phyloP scores from a whole-genome alignment of 2,797 vertebrate species.

The Pyrrhura leucotis region DNA sequence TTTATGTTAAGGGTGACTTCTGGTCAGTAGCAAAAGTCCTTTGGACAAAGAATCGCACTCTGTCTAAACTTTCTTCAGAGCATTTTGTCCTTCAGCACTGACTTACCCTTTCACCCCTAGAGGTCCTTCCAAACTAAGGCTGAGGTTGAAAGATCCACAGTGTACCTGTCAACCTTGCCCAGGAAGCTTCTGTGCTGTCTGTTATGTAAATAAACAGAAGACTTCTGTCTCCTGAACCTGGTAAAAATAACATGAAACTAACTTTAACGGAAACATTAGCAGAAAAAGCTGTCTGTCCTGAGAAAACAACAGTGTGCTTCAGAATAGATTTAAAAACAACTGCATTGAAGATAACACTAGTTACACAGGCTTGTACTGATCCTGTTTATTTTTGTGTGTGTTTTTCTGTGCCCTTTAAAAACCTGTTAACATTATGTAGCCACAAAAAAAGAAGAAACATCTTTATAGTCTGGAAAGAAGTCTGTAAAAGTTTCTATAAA shows the following conservation, averaged over 20 bases:
- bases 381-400: not conserved
- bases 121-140: conserved; percentile 40
- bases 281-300: not conserved
- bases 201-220: not conserved
- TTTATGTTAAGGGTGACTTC: not conserved
- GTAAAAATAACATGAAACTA: not conserved
- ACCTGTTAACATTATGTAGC: not conserved
- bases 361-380: not conserved
- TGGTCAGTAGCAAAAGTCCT: not conserved
- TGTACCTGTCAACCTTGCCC: not conserved
- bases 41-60: not conserved
- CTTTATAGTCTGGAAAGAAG: not conserved
- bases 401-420: not conserved
- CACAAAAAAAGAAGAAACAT: not conserved
- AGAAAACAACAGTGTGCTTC: not conserved
- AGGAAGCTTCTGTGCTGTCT: not conserved
- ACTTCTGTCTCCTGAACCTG: not conserved
- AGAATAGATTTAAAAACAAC: not conserved
- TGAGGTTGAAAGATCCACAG: not conserved
- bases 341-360: not conserved
- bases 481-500: not conserved
- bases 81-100: not conserved
- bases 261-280: not conserved
- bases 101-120: conserved; percentile 9
- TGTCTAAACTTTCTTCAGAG: not conserved